These are phyloP conservation scores for Melanerpes formicivorus DNA, from an alignment of 2,113 vertebrate species.

Conservation along the genomic window DNA sequence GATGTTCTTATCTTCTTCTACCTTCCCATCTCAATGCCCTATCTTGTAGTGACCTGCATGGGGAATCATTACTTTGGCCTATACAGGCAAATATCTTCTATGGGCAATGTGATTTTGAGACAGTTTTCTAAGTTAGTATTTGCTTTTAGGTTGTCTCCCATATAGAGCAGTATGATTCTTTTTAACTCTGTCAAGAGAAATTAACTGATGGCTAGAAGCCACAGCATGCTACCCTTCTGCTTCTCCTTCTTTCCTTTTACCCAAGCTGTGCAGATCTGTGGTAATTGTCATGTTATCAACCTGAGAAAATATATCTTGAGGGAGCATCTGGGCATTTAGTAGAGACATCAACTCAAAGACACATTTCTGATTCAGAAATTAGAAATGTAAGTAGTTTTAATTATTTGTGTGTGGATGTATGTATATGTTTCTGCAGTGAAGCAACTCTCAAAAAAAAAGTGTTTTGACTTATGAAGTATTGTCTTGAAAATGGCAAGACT, in stretches of 20 bases:
- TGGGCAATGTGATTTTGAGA: not conserved
- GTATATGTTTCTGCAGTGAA: not conserved
- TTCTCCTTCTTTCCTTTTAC: conserved; percentile 50
- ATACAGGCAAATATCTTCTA: not conserved
- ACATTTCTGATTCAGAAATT: conserved; percentile 63
- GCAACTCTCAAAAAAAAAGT: not conserved
- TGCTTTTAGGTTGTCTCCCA: not conserved
- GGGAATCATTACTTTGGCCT: not conserved
- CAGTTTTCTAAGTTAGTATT: not conserved
- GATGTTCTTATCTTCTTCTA: not conserved
- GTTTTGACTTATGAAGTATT: not conserved
- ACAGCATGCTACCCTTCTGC: conserved; percentile 11
- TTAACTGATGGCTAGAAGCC: not conserved
- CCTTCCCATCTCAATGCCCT: not conserved
- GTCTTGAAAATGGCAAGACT: conserved; percentile 1
- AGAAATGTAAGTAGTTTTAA: conserved; percentile 51
- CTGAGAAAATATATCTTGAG: conserved; percentile 71
- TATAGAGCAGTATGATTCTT: not conserved
- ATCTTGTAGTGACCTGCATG: not conserved
- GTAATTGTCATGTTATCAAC: conserved; percentile 49
- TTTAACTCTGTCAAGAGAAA: not conserved
- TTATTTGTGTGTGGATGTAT: not conserved
- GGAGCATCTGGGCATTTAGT: conserved; percentile 65
- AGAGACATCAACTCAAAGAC: conserved; percentile 60
- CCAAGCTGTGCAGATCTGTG: conserved; percentile 55